Percentiles rank a stretch among this genome's conserved stretches.
Evolutionary conservation across 2,888 invertebrate species (phyloP).

Genomic region (Clivina fossor): DNA sequence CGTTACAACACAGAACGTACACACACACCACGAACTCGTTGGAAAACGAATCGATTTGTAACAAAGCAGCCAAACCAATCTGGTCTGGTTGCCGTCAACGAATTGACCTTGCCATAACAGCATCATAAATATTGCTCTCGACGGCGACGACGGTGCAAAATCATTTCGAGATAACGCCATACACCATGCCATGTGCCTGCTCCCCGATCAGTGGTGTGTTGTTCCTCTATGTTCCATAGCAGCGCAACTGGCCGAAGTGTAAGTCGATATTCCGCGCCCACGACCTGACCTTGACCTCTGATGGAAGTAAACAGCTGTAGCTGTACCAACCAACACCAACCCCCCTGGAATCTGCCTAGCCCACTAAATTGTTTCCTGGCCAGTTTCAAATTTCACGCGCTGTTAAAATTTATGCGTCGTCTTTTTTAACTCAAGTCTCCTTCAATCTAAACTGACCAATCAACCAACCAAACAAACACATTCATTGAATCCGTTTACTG

Average conservation of each 20-base stretch:
- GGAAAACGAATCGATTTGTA: conserved; percentile 16
- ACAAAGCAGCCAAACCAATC: too few species aligned
- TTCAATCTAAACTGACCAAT: neutral
- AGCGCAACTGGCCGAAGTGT: neutral
- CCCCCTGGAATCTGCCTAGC: neutral
- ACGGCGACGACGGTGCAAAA: conserved; percentile 10
- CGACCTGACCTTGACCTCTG: conserved; percentile 30
- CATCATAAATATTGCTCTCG: conserved; percentile 14
- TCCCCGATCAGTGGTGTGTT: conserved; percentile 12
- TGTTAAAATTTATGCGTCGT: neutral
- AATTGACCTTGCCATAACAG: conserved; percentile 15
- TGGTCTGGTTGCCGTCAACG: conserved; percentile 19
- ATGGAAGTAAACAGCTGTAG: conserved; percentile 30
- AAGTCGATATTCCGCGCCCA: conserved; percentile 31
- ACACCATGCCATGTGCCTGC: conserved; percentile 1
- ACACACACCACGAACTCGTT: too few species aligned
- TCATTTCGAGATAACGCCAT: conserved; percentile 17
- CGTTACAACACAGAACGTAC: neutral
- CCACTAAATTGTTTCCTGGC: too few species aligned
- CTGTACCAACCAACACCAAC: conserved; percentile 27
- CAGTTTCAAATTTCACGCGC: too few species aligned
- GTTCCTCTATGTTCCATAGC: neutral
- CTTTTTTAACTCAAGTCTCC: neutral
- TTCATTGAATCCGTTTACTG: conserved; percentile 6
- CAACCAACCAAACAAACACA: conserved; percentile 7